Evolutionary conservation across 1,140 invertebrate species (phyloP).

Genomic region (Rhopalosiphum padi): DNA sequence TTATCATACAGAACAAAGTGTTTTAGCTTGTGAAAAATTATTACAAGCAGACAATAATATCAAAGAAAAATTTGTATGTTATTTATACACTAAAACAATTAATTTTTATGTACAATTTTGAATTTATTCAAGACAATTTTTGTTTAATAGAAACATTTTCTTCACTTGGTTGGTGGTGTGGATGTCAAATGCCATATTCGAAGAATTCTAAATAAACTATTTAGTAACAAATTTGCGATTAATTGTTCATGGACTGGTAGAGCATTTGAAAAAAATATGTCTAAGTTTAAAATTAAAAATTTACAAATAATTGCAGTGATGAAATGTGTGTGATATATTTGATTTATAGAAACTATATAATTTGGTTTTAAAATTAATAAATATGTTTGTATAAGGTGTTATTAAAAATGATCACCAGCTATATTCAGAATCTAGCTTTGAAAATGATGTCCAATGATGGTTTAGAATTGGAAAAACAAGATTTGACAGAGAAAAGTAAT

Average conservation of each 20-base stretch:
- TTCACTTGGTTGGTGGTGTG: not conserved
- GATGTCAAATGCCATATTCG: not conserved
- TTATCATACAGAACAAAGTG: not conserved
- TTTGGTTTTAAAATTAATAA: not conserved
- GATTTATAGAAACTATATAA: not conserved
- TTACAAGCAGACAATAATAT: not conserved
- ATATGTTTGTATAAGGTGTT: not conserved
- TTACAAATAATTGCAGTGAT: not conserved
- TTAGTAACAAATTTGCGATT: not conserved
- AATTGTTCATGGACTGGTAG: no score
- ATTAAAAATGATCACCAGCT: constrained; percentile 1
- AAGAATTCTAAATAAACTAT: not conserved
- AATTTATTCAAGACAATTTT: not conserved
- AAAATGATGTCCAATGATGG: not conserved
- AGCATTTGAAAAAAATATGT: not conserved
- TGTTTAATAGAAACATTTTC: not conserved
- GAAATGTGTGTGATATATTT: not conserved
- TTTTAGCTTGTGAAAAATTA: not conserved
- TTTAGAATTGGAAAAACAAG: not conserved
- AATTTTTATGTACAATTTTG: not conserved
- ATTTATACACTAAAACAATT: not conserved
- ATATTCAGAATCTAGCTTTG: not conserved
- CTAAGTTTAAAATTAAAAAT: not conserved
- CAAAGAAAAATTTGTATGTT: not conserved
- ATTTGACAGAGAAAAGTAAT: no score